Conservation (phyloP, 2,797 vertebrate species). For the Halcyon badia region DNA sequence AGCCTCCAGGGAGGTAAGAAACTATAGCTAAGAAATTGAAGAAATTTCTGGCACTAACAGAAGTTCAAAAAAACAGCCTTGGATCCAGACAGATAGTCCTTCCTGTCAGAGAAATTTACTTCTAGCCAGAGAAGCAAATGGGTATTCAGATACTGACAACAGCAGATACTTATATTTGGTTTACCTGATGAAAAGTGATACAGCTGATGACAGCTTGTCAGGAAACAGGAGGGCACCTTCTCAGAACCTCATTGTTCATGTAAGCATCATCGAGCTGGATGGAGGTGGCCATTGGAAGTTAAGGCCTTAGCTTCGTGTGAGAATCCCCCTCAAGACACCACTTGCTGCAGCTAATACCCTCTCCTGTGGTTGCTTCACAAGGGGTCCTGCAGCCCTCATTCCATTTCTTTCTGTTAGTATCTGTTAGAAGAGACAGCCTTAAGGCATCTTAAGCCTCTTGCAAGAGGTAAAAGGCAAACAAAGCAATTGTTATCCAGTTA, state of each 20-base stretch:
- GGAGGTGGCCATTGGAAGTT: neutral
- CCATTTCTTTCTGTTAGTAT: neutral
- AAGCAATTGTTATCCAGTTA: neutral
- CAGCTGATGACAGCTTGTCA: neutral
- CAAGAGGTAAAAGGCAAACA: neutral
- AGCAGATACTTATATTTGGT: neutral
- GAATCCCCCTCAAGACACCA: neutral
- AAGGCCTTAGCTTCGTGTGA: neutral
- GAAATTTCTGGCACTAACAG: neutral
- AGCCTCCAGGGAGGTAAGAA: neutral
- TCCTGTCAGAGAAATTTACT: neutral
- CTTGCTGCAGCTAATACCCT: fast-evolving
- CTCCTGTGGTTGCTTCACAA: neutral
- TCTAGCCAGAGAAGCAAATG: neutral
- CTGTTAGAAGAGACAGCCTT: neutral
- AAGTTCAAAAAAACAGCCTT: neutral
- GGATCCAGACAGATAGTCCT: neutral
- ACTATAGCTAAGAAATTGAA: neutral
- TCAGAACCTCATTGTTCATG: neutral
- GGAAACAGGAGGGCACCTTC: neutral
- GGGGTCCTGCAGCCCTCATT: neutral
- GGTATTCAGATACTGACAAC: neutral
- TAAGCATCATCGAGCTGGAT: neutral
- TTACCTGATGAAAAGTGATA: neutral
- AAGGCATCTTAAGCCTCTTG: neutral